Evolutionary conservation across 2,888 invertebrate species (phyloP).

Genomic region (Ramazzottius varieornatus): DNA sequence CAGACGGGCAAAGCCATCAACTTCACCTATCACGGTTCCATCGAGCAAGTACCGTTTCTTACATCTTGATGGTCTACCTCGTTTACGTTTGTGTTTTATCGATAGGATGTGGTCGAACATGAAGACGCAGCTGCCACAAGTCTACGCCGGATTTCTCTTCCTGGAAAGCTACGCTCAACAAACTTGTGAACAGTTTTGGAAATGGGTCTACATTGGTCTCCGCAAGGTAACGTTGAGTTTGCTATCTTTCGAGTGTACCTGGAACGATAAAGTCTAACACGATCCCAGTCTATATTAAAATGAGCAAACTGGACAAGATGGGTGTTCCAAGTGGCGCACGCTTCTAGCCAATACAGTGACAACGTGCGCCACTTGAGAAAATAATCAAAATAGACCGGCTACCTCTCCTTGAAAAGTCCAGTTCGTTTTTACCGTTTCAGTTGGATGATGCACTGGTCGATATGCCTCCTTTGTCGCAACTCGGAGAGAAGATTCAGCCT

Average conservation of each 20-base stretch:
- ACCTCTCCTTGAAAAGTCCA: too few species aligned
- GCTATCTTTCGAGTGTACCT: too few species aligned
- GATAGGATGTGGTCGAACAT: background rate
- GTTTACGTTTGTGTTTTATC: too few species aligned
- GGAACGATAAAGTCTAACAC: too few species aligned
- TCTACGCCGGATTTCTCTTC: background rate
- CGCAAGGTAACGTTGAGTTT: background rate
- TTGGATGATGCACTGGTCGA: background rate
- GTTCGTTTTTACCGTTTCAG: background rate
- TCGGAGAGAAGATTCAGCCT: background rate
- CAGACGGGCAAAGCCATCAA: background rate
- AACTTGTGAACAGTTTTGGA: background rate
- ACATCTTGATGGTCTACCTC: too few species aligned
- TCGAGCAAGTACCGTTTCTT: too few species aligned
- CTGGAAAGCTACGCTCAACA: background rate
- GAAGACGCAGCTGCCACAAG: background rate
- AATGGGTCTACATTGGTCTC: background rate
- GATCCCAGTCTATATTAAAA: too few species aligned
- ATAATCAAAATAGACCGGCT: too few species aligned
- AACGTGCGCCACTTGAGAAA: too few species aligned
- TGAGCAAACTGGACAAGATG: too few species aligned
- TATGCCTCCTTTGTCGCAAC: background rate
- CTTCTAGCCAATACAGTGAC: too few species aligned
- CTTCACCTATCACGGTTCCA: background rate
- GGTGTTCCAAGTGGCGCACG: too few species aligned